Conservation (phyloP, 2,113 vertebrate genomes). For the Melanerpes formicivorus region DNA sequence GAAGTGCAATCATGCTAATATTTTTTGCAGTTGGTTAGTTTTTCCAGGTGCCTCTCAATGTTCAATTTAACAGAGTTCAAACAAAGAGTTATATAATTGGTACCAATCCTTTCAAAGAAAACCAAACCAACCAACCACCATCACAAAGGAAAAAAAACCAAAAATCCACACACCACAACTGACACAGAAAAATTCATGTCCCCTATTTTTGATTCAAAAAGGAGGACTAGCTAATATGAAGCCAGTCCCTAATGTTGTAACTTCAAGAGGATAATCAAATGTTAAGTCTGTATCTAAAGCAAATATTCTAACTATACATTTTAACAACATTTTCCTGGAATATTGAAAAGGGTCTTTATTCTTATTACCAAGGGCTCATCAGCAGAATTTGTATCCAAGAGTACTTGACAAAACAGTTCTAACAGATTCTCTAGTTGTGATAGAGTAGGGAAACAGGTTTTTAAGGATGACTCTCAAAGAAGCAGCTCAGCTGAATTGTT, state of each 20-base stretch:
- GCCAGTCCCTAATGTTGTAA: neutral
- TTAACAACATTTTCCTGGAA: neutral
- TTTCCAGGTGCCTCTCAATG: neutral
- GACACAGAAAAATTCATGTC: neutral
- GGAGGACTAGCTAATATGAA: neutral
- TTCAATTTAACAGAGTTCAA: neutral
- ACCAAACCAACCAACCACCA: too few species aligned
- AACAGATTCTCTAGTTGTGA: neutral
- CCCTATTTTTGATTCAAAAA: neutral
- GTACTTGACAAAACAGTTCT: neutral
- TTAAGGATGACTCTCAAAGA: neutral
- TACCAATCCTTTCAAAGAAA: neutral
- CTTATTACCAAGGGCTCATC: neutral
- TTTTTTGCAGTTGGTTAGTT: neutral
- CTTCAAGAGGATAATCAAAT: too few species aligned
- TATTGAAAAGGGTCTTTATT: neutral
- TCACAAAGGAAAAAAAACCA: too few species aligned
- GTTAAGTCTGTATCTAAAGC: neutral
- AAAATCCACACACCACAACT: too few species aligned
- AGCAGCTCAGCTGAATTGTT: neutral
- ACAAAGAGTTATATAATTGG: neutral
- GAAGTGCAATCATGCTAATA: neutral
- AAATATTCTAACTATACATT: neutral
- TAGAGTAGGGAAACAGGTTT: neutral
- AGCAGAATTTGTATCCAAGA: neutral